Conservation (phyloP, 2,888 invertebrate genomes). For the Sinopyrophorus schimmeli region DNA sequence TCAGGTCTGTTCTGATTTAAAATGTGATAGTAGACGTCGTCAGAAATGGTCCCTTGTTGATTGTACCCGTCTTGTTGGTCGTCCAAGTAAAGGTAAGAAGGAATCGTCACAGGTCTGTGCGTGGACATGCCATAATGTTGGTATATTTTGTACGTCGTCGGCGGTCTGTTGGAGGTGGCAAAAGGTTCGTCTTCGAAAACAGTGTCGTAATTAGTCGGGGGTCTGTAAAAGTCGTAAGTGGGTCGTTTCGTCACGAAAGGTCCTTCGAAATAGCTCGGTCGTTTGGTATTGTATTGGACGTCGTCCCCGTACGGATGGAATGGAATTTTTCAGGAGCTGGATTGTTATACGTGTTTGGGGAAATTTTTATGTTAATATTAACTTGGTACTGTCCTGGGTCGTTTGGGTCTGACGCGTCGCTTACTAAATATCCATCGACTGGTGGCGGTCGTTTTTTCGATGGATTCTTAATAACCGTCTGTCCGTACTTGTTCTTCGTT, state of each 20-base stretch:
- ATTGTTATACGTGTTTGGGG: slow-evolving; percentile 22
- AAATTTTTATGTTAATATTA: slow-evolving; percentile 40
- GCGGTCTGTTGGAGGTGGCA: slow-evolving; percentile 19
- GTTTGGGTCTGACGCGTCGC: slow-evolving; percentile 12
- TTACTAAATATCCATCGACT: slow-evolving; percentile 18
- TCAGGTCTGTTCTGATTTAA: neutral
- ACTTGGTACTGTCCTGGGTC: slow-evolving; percentile 31
- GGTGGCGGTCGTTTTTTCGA: neutral
- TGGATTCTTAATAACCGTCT: neutral
- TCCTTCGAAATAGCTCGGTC: no score
- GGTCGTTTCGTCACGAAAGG: slow-evolving; percentile 17
- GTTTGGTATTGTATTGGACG: no score
- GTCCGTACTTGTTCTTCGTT: slow-evolving; percentile 9
- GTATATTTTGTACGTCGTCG: slow-evolving; percentile 1
- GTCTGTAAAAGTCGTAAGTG: slow-evolving; percentile 4
- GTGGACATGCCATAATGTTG: slow-evolving; percentile 7
- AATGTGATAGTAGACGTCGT: neutral
- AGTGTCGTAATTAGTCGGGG: slow-evolving; percentile 7
- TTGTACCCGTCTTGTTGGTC: slow-evolving; percentile 9
- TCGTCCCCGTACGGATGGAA: neutral
- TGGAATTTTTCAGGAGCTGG: slow-evolving; percentile 10
- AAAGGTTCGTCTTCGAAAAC: slow-evolving; percentile 20
- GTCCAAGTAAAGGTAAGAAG: slow-evolving; percentile 18
- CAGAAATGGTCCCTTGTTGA: no score
- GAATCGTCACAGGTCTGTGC: slow-evolving; percentile 16